Evolutionary conservation across 2,113 vertebrate genomes (phyloP).

Genomic region (Colinus virginianus): DNA sequence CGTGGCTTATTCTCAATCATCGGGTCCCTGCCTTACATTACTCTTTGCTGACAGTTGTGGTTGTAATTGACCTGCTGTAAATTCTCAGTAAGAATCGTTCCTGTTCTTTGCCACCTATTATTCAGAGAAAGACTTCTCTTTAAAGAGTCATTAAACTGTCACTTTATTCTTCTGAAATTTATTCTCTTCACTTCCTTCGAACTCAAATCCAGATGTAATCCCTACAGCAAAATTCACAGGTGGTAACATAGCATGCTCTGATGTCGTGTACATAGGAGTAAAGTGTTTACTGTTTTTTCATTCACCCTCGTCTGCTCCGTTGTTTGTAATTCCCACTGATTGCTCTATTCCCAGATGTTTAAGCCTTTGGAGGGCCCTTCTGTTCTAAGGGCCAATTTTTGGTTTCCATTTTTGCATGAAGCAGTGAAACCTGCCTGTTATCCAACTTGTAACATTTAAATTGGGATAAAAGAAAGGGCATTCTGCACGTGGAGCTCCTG

Average conservation of each 20-base stretch:
- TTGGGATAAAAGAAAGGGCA: neutral
- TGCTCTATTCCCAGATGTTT: neutral
- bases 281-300: neutral
- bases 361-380: neutral
- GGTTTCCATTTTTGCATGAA: neutral
- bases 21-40: neutral
- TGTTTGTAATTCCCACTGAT: neutral
- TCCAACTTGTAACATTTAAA: neutral
- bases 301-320: neutral
- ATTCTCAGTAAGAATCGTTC: conserved; percentile 22
- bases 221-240: conserved; percentile 50
- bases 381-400: neutral
- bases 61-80: conserved; percentile 59
- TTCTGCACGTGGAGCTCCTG: neutral
- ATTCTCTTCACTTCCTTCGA: conserved; percentile 30
- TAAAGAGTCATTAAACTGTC: conserved; percentile 44
- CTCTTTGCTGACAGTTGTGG: conserved; percentile 39
- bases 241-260: neutral
- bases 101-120: conserved; percentile 42
- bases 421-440: neutral
- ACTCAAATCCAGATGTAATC: conserved; percentile 32
- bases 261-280: neutral
- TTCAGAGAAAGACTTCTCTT: conserved; percentile 28
- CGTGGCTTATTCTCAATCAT: neutral
- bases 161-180: conserved; percentile 42